A percentile compares a stretch with the other conserved stretches of the same genome.
Evolutionary conservation across 2,113 vertebrate species (phyloP).

Genomic region (Xerus inauris): DNA sequence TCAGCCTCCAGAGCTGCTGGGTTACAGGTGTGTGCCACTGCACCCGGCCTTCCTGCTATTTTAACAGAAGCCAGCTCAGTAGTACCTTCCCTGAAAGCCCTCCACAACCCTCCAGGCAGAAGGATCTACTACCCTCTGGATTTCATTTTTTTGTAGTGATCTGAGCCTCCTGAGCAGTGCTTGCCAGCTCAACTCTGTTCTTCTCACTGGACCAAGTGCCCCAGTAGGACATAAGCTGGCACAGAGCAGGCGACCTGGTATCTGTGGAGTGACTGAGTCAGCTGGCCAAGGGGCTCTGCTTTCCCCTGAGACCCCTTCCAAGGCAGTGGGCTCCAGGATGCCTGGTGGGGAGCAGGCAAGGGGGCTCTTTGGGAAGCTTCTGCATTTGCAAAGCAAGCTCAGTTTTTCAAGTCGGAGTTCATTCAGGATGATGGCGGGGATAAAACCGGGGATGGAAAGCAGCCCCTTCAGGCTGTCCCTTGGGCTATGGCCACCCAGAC

Average conservation of each 20-base stretch:
- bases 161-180: background rate
- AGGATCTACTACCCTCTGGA: no score
- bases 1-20: no score
- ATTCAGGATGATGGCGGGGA: background rate
- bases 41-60: no score
- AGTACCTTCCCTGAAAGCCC: background rate
- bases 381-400: background rate
- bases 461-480: no score
- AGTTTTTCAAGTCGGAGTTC: background rate
- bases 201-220: background rate
- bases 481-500: background rate
- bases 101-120: background rate
- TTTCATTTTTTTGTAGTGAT: background rate
- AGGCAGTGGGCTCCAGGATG: background rate
- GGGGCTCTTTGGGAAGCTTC: background rate
- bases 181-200: background rate
- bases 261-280: background rate
- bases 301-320: background rate
- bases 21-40: no score
- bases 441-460: background rate
- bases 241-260: background rate
- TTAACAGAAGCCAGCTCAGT: background rate
- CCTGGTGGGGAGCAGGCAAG: accelerated
- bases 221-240: background rate
- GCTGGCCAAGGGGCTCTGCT: background rate